A percentile compares a stretch with the other conserved stretches of the same genome.
phyloP scores from a whole-genome alignment of 2,888 invertebrate species.

The Sminthurinus aureus region DNA sequence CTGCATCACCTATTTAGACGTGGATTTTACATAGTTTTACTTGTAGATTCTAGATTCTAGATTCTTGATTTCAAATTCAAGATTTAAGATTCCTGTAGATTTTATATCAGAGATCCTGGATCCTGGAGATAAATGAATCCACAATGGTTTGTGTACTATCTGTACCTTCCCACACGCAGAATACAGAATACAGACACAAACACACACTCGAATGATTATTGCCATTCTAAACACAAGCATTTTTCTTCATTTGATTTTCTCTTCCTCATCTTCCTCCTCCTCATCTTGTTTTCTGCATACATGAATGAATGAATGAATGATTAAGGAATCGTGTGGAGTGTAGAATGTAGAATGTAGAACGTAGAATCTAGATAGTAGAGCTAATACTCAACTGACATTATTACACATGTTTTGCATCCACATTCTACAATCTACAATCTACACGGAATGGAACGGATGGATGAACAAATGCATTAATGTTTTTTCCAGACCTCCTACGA shows the following conservation, averaged over 20 bases:
- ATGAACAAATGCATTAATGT: neutral
- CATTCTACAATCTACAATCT: neutral
- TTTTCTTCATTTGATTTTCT: slow-evolving; percentile 10
- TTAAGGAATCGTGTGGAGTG: too few species aligned
- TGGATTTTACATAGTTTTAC: neutral
- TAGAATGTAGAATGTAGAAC: too few species aligned
- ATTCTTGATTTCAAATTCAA: too few species aligned
- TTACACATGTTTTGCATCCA: neutral
- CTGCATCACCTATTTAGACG: neutral
- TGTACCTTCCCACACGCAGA: neutral
- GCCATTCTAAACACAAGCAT: slow-evolving; percentile 21
- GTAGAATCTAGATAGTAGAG: too few species aligned
- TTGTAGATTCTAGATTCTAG: too few species aligned
- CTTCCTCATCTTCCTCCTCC: neutral
- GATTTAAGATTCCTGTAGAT: too few species aligned
- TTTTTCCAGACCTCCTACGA: neutral
- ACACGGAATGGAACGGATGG: neutral
- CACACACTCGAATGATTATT: slow-evolving; percentile 12
- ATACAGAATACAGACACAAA: too few species aligned
- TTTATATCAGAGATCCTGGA: too few species aligned
- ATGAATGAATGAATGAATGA: too few species aligned
- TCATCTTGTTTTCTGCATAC: neutral
- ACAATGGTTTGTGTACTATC: neutral
- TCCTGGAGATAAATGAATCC: too few species aligned
- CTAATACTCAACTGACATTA: too few species aligned